phyloP scores from a whole-genome alignment of 2,888 invertebrate species.

The Aleiodes alternator region DNA sequence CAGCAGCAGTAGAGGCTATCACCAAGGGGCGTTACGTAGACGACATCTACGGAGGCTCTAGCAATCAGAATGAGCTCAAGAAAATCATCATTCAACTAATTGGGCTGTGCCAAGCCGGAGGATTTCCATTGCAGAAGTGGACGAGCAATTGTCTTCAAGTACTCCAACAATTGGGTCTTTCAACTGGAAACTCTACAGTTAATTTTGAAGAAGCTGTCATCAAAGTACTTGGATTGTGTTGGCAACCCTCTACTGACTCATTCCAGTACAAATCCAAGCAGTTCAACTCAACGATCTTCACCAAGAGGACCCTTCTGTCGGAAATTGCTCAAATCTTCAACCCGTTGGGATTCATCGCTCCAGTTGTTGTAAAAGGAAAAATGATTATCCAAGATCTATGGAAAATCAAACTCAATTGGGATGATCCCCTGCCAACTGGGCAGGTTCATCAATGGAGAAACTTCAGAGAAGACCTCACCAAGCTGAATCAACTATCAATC shows the following conservation, averaged over 20 bases:
- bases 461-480: conserved; percentile 5
- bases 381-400: no score
- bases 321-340: no score
- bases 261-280: conserved; percentile 25
- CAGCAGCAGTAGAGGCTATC: no score
- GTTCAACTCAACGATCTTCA: neutral
- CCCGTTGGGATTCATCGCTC: no score
- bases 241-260: neutral
- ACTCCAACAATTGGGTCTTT: neutral
- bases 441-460: neutral
- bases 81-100: conserved; percentile 22
- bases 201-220: conserved; percentile 21
- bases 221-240: no score
- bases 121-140: neutral
- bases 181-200: neutral
- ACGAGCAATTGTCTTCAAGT: neutral
- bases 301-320: no score
- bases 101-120: neutral
- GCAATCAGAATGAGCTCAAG: no score
- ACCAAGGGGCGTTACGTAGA: no score
- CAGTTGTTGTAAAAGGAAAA: no score
- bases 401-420: no score
- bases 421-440: neutral
- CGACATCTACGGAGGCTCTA: no score
- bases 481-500: conserved; percentile 13